Evolutionary conservation across 1,140 invertebrate species (phyloP).

Genomic region (Lepidurus couesii): DNA sequence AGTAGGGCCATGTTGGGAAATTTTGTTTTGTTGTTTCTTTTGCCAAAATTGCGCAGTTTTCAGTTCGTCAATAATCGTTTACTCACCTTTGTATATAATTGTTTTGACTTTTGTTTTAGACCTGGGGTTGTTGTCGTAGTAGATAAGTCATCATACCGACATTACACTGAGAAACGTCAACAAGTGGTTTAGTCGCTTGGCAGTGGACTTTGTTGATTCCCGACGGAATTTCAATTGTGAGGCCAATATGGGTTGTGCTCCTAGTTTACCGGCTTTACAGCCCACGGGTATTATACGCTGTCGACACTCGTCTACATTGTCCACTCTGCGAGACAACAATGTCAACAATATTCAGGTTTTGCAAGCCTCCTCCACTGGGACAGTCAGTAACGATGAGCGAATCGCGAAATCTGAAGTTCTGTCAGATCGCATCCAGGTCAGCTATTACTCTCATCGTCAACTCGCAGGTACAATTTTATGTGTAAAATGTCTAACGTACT

Average conservation of each 20-base stretch:
- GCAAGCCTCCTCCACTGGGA: not conserved
- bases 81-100: too few relatives aligned
- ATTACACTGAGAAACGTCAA: not conserved
- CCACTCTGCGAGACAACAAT: slow-evolving; percentile 15
- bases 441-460: not conserved
- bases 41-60: too few relatives aligned
- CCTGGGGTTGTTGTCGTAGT: too few relatives aligned
- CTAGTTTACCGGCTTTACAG: slow-evolving; percentile 21
- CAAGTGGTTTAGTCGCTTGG: not conserved
- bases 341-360: not conserved
- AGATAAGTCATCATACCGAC: too few relatives aligned
- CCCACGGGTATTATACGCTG: slow-evolving; percentile 23
- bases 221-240: not conserved
- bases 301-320: slow-evolving; percentile 21
- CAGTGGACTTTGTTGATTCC: not conserved
- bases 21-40: too few relatives aligned
- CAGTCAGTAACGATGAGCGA: slow-evolving; percentile 8
- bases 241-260: slow-evolving; percentile 28
- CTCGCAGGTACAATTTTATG: not conserved
- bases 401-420: not conserved
- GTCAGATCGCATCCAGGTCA: not conserved
- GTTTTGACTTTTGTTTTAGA: too few relatives aligned
- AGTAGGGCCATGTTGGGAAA: too few relatives aligned
- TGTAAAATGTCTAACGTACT: too few relatives aligned
- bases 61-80: too few relatives aligned